These are phyloP conservation scores for Mustela nigripes DNA, from an alignment of 2,113 vertebrate genomes.

Conservation along the genomic window DNA sequence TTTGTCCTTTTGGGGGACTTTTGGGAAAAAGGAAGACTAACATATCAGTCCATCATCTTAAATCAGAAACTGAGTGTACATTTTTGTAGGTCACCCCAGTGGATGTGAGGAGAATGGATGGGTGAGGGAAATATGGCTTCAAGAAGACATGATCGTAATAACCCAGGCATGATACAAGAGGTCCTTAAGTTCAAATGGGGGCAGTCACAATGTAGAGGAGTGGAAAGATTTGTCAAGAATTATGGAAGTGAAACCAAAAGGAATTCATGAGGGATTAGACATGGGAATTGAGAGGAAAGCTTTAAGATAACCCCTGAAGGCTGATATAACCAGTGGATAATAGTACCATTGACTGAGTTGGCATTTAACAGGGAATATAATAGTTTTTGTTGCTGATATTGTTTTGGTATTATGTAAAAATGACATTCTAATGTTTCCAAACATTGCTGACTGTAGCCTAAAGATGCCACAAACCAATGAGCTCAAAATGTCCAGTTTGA, in stretches of 20 bases:
- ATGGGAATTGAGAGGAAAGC: not conserved
- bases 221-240: not conserved
- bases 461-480: not conserved
- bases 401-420: not conserved
- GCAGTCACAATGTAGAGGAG: not conserved
- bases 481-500: not conserved
- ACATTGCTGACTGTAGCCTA: not conserved
- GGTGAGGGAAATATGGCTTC: not conserved
- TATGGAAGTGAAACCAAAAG: not conserved
- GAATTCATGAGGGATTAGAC: not conserved
- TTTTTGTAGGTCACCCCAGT: not conserved
- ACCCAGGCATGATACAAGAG: not conserved
- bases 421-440: not conserved
- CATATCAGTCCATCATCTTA: not conserved
- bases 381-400: not conserved
- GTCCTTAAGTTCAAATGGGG: not conserved
- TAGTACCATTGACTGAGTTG: not conserved
- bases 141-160: not conserved
- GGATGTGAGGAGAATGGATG: not conserved
- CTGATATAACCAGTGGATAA: not conserved
- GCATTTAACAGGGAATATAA: not conserved
- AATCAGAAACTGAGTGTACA: not conserved
- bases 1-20: not conserved
- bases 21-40: not conserved
- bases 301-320: not conserved